phyloP scores from a whole-genome alignment of 2,888 invertebrate species.

The Folsomia manolachei region DNA sequence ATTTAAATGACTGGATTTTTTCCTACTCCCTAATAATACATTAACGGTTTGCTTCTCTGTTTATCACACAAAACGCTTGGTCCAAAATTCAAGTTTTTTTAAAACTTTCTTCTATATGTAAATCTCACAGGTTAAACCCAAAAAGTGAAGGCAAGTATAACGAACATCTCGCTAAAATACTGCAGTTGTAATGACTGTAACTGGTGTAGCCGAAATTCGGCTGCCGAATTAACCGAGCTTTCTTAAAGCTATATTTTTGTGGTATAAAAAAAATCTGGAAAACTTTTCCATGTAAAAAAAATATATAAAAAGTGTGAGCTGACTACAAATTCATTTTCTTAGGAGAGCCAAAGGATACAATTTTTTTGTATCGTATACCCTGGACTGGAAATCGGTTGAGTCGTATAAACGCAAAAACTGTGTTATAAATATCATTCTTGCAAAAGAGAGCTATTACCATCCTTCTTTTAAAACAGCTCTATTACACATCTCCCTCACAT shows the following conservation, averaged over 20 bases:
- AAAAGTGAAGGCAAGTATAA: background rate
- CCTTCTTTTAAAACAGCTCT: slow-evolving; percentile 15
- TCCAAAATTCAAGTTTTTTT: background rate
- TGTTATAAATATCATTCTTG: slow-evolving; percentile 37
- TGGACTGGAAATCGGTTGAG: background rate
- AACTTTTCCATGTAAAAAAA: too few relatives aligned
- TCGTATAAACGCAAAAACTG: slow-evolving; percentile 39
- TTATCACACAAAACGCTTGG: background rate
- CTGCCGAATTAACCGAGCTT: too few relatives aligned
- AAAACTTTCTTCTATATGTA: background rate
- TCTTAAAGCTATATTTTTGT: too few relatives aligned
- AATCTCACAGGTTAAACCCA: background rate
- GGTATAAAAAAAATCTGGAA: too few relatives aligned
- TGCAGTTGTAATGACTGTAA: background rate
- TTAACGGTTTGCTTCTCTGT: background rate
- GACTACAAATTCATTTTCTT: too few relatives aligned
- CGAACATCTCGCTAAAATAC: background rate
- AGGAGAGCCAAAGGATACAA: too few relatives aligned
- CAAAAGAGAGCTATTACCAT: slow-evolving; percentile 46
- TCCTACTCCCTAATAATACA: background rate
- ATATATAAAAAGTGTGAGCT: too few relatives aligned
- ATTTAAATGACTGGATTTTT: background rate
- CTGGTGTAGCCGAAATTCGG: too few relatives aligned
- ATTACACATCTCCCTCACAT: background rate
- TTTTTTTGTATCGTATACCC: too few relatives aligned